Conservation (phyloP, 2,113 vertebrate species). For the Indicator maculatus region DNA sequence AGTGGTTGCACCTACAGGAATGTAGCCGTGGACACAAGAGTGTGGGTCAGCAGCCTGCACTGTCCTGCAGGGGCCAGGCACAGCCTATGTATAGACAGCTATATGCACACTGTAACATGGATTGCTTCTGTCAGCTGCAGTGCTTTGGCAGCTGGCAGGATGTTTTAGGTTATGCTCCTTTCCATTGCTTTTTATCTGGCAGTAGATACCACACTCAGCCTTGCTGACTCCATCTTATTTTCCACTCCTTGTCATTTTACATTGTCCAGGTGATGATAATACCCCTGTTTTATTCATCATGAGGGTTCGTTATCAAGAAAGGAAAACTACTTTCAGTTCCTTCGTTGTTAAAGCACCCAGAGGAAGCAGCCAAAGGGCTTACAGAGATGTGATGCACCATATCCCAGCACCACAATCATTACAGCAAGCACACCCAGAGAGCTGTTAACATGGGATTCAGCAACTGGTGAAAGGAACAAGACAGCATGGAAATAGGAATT, state of each 20-base stretch:
- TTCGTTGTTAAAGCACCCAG: neutral
- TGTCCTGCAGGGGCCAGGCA: neutral
- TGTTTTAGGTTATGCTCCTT: neutral
- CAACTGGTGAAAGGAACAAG: neutral
- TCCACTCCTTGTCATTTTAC: neutral
- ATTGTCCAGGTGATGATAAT: neutral
- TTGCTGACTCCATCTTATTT: neutral
- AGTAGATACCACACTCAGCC: neutral
- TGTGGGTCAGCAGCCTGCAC: neutral
- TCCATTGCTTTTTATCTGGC: neutral
- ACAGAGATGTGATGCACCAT: neutral
- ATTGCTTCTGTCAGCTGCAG: neutral
- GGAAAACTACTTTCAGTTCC: neutral
- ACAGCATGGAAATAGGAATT: neutral
- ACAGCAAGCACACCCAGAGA: neutral
- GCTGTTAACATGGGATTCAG: neutral
- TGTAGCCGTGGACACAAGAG: neutral
- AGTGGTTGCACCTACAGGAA: neutral
- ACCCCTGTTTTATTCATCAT: neutral
- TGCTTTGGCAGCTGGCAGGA: neutral
- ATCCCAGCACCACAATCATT: neutral
- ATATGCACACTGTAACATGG: rapidly evolving
- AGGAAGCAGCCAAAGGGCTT: neutral
- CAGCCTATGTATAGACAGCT: neutral
- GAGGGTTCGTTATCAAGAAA: neutral